Base-by-base conservation (phyloP, 2,797 vertebrate genomes). In the Xenops minutus region DNA sequence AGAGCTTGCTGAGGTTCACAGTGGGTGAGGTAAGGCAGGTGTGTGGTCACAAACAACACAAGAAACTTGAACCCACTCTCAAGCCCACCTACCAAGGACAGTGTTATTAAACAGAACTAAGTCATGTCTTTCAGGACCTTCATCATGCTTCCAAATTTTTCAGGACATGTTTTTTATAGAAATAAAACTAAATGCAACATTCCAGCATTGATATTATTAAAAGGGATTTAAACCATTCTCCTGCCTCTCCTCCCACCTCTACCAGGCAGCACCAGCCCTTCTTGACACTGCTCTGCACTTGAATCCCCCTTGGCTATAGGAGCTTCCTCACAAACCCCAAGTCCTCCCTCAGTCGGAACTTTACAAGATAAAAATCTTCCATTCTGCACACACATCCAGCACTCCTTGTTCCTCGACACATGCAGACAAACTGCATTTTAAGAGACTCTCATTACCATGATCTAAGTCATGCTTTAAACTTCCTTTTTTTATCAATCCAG, bases 11-110 rank as follows among this genome's bases (percentile, higher is more conserved):
- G 58, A 84, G 63, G 62, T 32, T 43, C 39, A 58, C 2, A 48
- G 21, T 1, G 5, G 26, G n/a, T 34, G 21, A 71, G 43, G 17
- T 9, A 36, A 37, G 44, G 34, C 11, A 74, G 41, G 51, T 0
- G 0, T 3, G 6, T 10, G 14, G 44, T 58, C 44, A 80, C 64
- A 73, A 89, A 55, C 14, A 36, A 6, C 44, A 48, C 0, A 0
- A 41, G n/a, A 73, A 91, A 26, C 5, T 1, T 49, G 6, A 82
- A 61, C 19, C 7, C 15, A 24, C 30, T 34, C 80, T 74, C 73
- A 81, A 54, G 46, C 14, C 22, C 48, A 63, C 14, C 49, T 41
- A 23, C 10, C 17, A 63, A 49, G 39, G 8, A 18, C 20, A 67
- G 32, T 24, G 51, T 18, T 51, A 34, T 68, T n/a, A 83, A 80